Percentiles rank a stretch among this genome's conserved stretches.
phyloP scores from a whole-genome alignment of 2,113 vertebrate species.

The Ptyas mucosa region DNA sequence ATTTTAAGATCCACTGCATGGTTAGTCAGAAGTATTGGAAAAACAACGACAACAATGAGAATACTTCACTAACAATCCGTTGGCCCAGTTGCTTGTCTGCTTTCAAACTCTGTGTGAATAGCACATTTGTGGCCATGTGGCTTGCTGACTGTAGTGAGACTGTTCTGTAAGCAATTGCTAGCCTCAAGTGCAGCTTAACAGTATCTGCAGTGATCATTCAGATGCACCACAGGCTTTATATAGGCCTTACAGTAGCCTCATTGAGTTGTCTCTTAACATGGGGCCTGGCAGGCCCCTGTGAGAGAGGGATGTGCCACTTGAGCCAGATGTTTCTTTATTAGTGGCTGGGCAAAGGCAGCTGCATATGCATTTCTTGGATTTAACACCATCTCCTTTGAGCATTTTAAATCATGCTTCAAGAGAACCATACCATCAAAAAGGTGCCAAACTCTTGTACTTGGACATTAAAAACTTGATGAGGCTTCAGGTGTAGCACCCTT shows the following conservation, averaged over 20 bases:
- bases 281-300: not conserved
- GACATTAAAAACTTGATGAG: slow-evolving; percentile 7
- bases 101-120: slow-evolving; percentile 25
- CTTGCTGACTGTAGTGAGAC: slow-evolving; percentile 3
- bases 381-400: slow-evolving; percentile 31
- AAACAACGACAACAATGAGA: slow-evolving; percentile 21
- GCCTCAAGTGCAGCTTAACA: slow-evolving; percentile 13
- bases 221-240: slow-evolving; percentile 30
- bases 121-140: slow-evolving; percentile 9
- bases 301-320: slow-evolving; percentile 4
- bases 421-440: slow-evolving; percentile 23
- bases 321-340: slow-evolving; percentile 40
- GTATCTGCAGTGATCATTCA: slow-evolving; percentile 28
- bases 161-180: not conserved
- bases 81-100: slow-evolving; percentile 24
- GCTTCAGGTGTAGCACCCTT: not conserved
- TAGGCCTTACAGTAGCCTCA: slow-evolving; percentile 24
- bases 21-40: slow-evolving; percentile 48
- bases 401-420: slow-evolving; percentile 38
- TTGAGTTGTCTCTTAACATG: slow-evolving; percentile 10
- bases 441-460: slow-evolving; percentile 5
- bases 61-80: slow-evolving; percentile 44
- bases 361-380: slow-evolving; percentile 29
- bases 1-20: slow-evolving; percentile 57
- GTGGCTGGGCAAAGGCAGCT: slow-evolving; percentile 13